A percentile compares a stretch with the other conserved stretches of the same genome.
phyloP scores from a whole-genome alignment of 2,888 invertebrate genomes.

The Boloria selene region DNA sequence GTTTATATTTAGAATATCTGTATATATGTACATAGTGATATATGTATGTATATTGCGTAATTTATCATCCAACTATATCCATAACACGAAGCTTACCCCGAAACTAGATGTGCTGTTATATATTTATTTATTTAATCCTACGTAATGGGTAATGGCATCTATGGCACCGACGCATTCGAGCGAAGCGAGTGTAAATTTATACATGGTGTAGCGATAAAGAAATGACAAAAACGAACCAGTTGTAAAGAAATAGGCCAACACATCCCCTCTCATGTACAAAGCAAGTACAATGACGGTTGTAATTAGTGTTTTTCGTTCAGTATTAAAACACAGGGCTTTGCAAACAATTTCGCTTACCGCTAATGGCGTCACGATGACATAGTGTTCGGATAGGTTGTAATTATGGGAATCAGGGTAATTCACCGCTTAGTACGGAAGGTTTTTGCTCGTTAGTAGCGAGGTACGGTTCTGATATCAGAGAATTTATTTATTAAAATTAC shows the following conservation, averaged over 20 bases:
- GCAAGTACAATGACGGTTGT: conserved; percentile 37
- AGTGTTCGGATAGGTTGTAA: conserved; percentile 72
- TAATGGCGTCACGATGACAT: conserved; percentile 79
- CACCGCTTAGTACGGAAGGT: conserved; percentile 61
- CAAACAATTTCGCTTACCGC: conserved; percentile 70
- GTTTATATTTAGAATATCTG: no score
- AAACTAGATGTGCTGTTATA: no score
- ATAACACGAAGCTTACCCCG: no score
- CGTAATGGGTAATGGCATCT: no score
- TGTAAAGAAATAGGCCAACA: conserved; percentile 20
- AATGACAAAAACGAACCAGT: no score
- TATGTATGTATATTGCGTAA: no score
- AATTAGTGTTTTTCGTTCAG: conserved; percentile 41
- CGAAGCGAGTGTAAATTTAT: no score
- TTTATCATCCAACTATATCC: no score
- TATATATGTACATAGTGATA: no score
- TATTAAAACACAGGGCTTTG: conserved; percentile 46
- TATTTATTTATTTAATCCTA: no score
- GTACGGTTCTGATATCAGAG: conserved; percentile 40
- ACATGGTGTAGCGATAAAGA: no score
- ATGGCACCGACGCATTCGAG: no score
- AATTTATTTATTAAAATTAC: neutral
- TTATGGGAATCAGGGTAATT: conserved; percentile 78
- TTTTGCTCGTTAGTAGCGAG: conserved; percentile 38
- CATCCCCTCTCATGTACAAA: conserved; percentile 25